Conservation (phyloP, 2,888 invertebrate genomes). For the Junonia oenone region DNA sequence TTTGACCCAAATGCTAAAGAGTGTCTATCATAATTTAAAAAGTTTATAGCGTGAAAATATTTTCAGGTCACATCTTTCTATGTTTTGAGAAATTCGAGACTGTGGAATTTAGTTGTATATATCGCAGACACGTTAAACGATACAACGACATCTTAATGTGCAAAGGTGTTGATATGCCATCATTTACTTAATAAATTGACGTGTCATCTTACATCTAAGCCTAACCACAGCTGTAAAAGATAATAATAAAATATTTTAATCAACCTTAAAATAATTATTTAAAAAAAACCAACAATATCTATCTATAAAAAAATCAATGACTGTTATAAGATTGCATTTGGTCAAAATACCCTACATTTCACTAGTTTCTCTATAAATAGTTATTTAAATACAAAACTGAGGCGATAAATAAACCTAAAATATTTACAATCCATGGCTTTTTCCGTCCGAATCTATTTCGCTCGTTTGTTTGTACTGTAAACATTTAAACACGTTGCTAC, state of each 20-base stretch:
- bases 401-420: neutral
- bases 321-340: too few relatives aligned
- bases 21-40: constrained; percentile 44
- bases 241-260: too few relatives aligned
- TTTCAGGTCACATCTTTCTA: constrained; percentile 25
- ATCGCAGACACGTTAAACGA: constrained; percentile 11
- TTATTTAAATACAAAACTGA: neutral
- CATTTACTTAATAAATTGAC: constrained; percentile 11
- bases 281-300: too few relatives aligned
- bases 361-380: too few relatives aligned
- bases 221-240: neutral
- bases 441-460: neutral
- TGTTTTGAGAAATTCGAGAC: constrained; percentile 26
- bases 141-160: constrained; percentile 17
- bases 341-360: too few relatives aligned
- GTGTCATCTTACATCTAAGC: neutral
- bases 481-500: neutral
- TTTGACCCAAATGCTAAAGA: constrained; percentile 47
- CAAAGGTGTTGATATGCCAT: constrained; percentile 19
- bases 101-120: constrained; percentile 15
- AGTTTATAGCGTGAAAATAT: constrained; percentile 35
- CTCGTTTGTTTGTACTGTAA: neutral
- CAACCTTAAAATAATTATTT: too few relatives aligned
- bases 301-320: too few relatives aligned
- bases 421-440: neutral